Conservation (phyloP, 2,888 invertebrate genomes). For the Caenorhabditis zanzibari region DNA sequence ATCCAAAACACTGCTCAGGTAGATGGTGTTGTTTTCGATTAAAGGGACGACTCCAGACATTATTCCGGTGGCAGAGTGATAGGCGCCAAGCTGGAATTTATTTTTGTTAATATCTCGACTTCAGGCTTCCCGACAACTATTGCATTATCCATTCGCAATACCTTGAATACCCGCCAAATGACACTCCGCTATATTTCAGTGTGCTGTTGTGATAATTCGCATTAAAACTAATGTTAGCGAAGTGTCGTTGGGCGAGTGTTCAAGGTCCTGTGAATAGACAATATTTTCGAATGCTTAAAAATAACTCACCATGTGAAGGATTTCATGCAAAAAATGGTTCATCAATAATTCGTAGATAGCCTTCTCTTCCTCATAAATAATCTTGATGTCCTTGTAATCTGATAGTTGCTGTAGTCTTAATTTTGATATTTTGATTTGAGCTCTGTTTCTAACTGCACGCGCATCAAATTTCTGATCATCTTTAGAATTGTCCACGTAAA, state of each 20-base stretch:
- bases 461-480: not conserved
- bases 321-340: constrained; percentile 21
- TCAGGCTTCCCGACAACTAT: too few relatives aligned
- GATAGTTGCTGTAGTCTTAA: not conserved
- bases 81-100: constrained; percentile 31
- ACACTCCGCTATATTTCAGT: too few relatives aligned
- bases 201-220: too few relatives aligned
- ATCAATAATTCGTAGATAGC: not conserved
- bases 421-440: constrained; percentile 6
- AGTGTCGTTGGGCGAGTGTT: too few relatives aligned
- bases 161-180: too few relatives aligned
- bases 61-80: constrained; percentile 1
- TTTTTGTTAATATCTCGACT: too few relatives aligned
- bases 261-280: too few relatives aligned
- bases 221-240: too few relatives aligned
- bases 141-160: too few relatives aligned
- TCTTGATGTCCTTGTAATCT: too few relatives aligned
- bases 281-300: too few relatives aligned
- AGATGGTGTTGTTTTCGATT: not conserved
- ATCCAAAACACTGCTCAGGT: not conserved
- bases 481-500: constrained; percentile 7
- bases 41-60: constrained; percentile 23
- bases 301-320: constrained; percentile 30
- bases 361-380: not conserved
- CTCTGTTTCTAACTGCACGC: not conserved